Percentiles rank a stretch among this genome's conserved stretches.
phyloP scores from a whole-genome alignment of 2,888 invertebrate species.

The Drosophila engyochracea region DNA sequence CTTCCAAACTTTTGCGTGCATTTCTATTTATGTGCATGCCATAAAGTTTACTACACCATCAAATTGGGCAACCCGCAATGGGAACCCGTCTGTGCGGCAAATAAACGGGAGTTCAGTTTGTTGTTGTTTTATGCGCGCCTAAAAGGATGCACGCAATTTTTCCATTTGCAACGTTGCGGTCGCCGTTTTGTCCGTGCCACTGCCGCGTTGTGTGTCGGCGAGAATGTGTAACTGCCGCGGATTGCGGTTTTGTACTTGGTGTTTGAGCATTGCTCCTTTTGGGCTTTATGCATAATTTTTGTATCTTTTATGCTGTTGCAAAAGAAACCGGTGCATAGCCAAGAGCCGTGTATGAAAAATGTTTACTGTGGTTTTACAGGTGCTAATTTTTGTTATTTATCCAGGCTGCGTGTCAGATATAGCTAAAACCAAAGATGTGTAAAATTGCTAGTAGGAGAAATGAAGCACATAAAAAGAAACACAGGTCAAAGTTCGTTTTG shows the following conservation, averaged over 20 bases:
- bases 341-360: slow-evolving; percentile 54
- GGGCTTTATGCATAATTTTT: slow-evolving; percentile 42
- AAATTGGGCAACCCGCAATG: slow-evolving; percentile 54
- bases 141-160: slow-evolving; percentile 78
- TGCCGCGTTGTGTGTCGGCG: slow-evolving; percentile 5
- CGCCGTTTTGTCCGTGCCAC: slow-evolving; percentile 47
- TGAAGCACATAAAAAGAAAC: slow-evolving; percentile 16
- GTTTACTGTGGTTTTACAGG: slow-evolving; percentile 62
- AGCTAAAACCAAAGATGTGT: slow-evolving; percentile 54
- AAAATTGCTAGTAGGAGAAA: slow-evolving; percentile 8
- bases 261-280: slow-evolving; percentile 60
- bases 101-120: slow-evolving; percentile 43
- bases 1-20: slow-evolving; percentile 63
- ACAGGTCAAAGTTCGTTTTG: slow-evolving; percentile 47
- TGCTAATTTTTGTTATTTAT: slow-evolving; percentile 71
- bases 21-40: slow-evolving; percentile 73
- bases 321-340: slow-evolving; percentile 24
- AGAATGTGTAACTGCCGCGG: slow-evolving; percentile 24
- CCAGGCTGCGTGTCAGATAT: slow-evolving; percentile 59
- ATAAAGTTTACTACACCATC: slow-evolving; percentile 74
- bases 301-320: slow-evolving; percentile 53
- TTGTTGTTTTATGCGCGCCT: slow-evolving; percentile 56
- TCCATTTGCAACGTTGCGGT: slow-evolving; percentile 44
- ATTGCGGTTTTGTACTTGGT: slow-evolving; percentile 65
- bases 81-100: slow-evolving; percentile 33